Evolutionary conservation across 2,888 invertebrate species (phyloP).

Genomic region (Cataglyphis cursor): DNA sequence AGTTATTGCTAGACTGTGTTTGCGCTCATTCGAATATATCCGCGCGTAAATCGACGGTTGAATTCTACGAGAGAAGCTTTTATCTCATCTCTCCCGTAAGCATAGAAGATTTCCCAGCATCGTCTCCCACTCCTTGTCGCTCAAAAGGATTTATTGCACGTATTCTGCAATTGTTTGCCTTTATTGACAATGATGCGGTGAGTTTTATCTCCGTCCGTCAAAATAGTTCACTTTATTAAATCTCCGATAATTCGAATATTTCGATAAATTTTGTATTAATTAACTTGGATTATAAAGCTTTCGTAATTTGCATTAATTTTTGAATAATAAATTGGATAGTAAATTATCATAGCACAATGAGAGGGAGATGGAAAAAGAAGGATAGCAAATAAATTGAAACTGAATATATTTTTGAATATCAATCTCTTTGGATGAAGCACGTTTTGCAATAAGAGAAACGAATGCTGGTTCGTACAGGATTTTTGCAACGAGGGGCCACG

Average conservation of each 20-base stretch:
- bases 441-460: constrained; percentile 30
- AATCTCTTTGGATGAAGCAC: neutral
- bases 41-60: constrained; percentile 76
- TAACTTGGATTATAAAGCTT: neutral
- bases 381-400: neutral
- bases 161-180: constrained; percentile 41
- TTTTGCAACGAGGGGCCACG: constrained; percentile 27
- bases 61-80: constrained; percentile 56
- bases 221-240: constrained; percentile 12
- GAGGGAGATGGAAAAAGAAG: neutral
- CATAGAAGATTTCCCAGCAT: constrained; percentile 64
- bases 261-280: neutral
- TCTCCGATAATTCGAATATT: neutral
- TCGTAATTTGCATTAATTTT: neutral
- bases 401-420: neutral
- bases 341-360: neutral
- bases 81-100: constrained; percentile 50
- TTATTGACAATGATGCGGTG: constrained; percentile 46
- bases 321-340: neutral
- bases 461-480: constrained; percentile 5
- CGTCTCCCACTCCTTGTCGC: constrained; percentile 27
- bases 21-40: constrained; percentile 80
- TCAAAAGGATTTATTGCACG: constrained; percentile 39
- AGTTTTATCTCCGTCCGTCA: constrained; percentile 13
- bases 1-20: constrained; percentile 81